Evolutionary conservation across 1,140 invertebrate species (phyloP), one percentile per base, ranked within the genome.

Genomic region (Microplitis mediator): DNA sequence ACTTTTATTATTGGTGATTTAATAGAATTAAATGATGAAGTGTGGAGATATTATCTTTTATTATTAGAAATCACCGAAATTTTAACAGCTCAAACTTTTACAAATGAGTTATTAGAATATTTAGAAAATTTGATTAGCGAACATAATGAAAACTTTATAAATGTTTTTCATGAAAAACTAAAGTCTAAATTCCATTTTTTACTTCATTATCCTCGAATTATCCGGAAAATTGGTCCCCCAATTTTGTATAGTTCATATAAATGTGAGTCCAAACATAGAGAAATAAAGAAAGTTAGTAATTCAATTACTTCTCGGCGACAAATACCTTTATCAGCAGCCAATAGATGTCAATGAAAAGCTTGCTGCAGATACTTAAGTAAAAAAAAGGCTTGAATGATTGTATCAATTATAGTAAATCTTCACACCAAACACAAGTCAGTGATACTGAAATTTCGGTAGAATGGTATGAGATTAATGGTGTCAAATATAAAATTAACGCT

Each of bases 261-360:
- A 23, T 68, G 31, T 66, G 64, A 66, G 39, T 13, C 64, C 23
- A 68, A 51, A 54, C 66, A 68, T 68, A 52, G 34, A 68, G 45
- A 68, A 6, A 13, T 51, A 4, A 68, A 65, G 50, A 50, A 9
- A 39, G 8, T 45, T 5, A 1, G 9, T 1, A 45, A 50, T 45
- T 8, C 36, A 1, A 65, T 65, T 9, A 13, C 63, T 45, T 45
- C 4, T 50, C 34, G 39, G 14, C 5, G 16, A 50, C 8, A 65
- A 39, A 9, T 50, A 50, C 35, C 63, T 14, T 65, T 45, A 14
- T 45, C 63, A 14, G n/a, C 50, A 14, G 63, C 63, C 14, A 39
- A 9, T 4, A 65, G 36, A 23, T 14, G 11, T 65, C 63, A 65
- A 65, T 50, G 50, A 65, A 39, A 65, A 32, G 1, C n/a, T 50